Conservation (phyloP, 2,888 invertebrate species). For the Ceratothoa steindachneri region DNA sequence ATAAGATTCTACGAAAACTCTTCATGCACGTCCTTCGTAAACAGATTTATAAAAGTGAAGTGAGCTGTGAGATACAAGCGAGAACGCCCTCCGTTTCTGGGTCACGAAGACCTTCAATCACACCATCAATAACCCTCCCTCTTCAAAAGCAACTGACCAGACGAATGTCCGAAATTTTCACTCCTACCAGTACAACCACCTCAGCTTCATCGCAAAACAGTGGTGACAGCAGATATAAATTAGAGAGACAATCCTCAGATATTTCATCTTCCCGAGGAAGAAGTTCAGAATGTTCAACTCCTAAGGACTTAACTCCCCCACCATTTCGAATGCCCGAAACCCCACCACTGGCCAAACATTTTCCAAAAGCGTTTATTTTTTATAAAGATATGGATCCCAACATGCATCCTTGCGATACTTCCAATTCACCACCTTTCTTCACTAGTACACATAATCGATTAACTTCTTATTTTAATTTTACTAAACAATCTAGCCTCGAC, state of each 20-base stretch:
- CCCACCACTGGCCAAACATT: not conserved
- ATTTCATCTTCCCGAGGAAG: not conserved
- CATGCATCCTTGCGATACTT: not conserved
- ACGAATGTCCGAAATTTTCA: conserved; percentile 39
- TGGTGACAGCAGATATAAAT: not conserved
- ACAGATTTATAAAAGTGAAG: conserved; percentile 71
- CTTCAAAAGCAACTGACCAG: conserved; percentile 29
- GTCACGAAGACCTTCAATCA: conserved; percentile 68
- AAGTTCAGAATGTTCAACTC: not conserved
- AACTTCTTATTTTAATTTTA: not conserved
- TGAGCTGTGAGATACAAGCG: conserved; percentile 74
- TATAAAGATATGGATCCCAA: not conserved
- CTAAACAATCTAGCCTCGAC: not conserved
- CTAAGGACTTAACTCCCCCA: conserved; percentile 1
- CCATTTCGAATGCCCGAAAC: conserved; percentile 10
- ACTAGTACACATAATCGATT: not conserved
- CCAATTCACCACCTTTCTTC: not conserved
- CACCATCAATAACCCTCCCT: conserved; percentile 52
- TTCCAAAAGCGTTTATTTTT: not conserved
- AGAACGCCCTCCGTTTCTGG: conserved; percentile 73
- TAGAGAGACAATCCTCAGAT: not conserved
- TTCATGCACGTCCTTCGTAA: conserved; percentile 73
- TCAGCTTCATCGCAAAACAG: conserved; percentile 2
- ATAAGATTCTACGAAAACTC: conserved; percentile 66
- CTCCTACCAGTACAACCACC: conserved; percentile 7